phyloP scores from a whole-genome alignment of 2,113 vertebrate species.

The Microcebus murinus region DNA sequence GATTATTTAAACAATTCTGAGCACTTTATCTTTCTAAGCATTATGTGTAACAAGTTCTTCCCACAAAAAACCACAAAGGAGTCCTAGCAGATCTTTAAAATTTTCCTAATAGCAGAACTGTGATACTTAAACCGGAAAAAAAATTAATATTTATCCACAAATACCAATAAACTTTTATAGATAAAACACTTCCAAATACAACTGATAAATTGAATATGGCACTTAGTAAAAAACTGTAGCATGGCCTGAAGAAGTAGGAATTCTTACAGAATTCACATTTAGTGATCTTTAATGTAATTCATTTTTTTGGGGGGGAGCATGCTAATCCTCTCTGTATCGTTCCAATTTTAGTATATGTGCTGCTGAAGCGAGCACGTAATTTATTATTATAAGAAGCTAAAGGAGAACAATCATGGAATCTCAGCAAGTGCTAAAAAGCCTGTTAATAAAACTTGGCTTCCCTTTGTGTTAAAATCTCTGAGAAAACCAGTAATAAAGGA shows the following conservation, averaged over 20 bases:
- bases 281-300: not conserved
- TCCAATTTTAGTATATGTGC: too few relatives aligned
- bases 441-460: not conserved
- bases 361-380: not conserved
- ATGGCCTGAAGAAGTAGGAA: not conserved
- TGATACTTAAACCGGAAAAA: conserved; percentile 4
- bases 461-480: not conserved
- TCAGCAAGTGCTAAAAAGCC: not conserved
- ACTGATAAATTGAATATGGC: not conserved
- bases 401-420: conserved; percentile 28
- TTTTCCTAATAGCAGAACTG: conserved; percentile 6
- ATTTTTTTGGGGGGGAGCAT: not conserved
- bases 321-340: too few relatives aligned
- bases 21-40: not conserved
- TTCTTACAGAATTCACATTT: conserved; percentile 42
- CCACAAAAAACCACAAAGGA: not conserved
- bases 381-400: not conserved
- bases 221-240: conserved; percentile 11
- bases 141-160: conserved; percentile 8
- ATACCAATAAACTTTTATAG: not conserved
- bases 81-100: conserved; percentile 4
- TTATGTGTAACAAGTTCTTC: not conserved
- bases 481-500: conserved; percentile 12
- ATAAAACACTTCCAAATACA: not conserved
- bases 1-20: conserved; percentile 9